Evolutionary conservation across 2,888 invertebrate genomes (phyloP).

Genomic region (Nephrotoma flavescens): DNA sequence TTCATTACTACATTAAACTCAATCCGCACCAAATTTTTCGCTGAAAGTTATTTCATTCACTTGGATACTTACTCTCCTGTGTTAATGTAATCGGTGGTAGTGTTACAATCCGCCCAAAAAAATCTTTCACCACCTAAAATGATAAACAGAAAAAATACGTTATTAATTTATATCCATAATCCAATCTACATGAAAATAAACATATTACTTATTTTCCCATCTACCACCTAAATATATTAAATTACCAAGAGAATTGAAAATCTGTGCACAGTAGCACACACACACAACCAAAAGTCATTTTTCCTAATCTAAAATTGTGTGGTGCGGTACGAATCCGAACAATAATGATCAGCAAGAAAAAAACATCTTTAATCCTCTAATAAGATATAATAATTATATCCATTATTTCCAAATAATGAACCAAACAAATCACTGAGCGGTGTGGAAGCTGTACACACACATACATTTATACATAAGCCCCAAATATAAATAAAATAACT

Average conservation of each 20-base stretch:
- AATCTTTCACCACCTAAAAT: constrained; percentile 44
- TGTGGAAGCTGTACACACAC: background rate
- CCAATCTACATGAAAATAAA: constrained; percentile 1
- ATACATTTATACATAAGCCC: background rate
- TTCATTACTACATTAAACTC: too few species aligned
- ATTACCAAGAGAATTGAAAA: background rate
- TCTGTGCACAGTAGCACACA: background rate
- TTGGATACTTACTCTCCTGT: constrained; percentile 22
- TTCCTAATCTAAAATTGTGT: background rate
- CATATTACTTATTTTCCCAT: constrained; percentile 1
- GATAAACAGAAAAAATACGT: constrained; percentile 14
- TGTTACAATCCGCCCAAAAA: constrained; percentile 42
- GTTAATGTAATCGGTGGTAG: constrained; percentile 14
- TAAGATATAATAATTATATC: background rate
- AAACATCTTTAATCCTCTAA: background rate
- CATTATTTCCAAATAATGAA: background rate
- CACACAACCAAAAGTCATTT: background rate
- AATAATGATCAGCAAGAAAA: background rate
- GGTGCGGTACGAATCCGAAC: background rate
- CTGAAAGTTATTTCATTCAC: too few species aligned
- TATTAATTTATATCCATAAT: background rate
- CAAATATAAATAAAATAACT: background rate
- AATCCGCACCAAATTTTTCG: too few species aligned
- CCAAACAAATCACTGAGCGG: background rate
- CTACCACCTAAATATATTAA: background rate